These are phyloP conservation scores for Bos javanicus DNA, from an alignment of 2,113 vertebrate genomes.

Conservation along the genomic window DNA sequence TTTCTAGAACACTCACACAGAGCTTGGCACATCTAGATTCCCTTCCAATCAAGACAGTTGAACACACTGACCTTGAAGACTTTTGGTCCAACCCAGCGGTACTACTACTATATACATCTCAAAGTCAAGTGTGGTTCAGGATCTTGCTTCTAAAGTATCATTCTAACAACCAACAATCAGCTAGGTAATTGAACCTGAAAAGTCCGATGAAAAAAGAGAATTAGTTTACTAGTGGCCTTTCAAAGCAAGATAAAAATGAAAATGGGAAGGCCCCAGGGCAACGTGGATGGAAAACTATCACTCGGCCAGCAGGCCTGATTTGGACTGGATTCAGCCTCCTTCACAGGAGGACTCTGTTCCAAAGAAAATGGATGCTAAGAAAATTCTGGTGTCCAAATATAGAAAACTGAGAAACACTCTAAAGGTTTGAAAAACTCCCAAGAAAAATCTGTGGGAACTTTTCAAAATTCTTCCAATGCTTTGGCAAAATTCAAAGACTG, in stretches of 20 bases:
- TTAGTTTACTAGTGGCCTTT: background rate
- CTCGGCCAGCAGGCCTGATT: background rate
- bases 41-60: background rate
- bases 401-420: background rate
- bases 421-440: background rate
- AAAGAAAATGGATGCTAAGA: slow-evolving; percentile 6
- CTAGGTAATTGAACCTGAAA: background rate
- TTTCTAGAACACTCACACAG: background rate
- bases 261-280: background rate
- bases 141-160: background rate
- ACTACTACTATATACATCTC: background rate
- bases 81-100: background rate
- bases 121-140: background rate
- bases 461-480: background rate
- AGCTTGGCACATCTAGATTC: background rate
- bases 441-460: background rate
- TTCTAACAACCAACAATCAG: background rate
- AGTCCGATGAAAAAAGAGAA: background rate
- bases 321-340: background rate
- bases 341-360: slow-evolving; percentile 6
- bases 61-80: background rate
- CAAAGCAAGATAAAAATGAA: background rate
- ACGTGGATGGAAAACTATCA: background rate
- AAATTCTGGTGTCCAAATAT: slow-evolving; percentile 21
- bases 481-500: background rate